Evolutionary conservation across 2,888 invertebrate species (phyloP), one percentile per base, ranked within the genome.

Genomic region (Stramonita haemastoma): DNA sequence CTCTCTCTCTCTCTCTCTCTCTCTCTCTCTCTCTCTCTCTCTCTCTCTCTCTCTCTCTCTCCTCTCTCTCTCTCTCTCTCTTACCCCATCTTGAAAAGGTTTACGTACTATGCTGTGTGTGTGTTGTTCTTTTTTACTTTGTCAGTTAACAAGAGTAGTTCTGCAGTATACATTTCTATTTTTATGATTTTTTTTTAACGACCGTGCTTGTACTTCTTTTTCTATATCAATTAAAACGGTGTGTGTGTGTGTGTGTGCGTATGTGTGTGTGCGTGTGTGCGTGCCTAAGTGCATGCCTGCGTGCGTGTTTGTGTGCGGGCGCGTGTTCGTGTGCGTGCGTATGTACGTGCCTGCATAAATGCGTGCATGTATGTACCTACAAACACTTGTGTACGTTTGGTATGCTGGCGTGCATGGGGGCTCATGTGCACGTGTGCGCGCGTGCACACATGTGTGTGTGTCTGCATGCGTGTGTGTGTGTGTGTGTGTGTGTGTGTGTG

Each of bases 401-500:
- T 19, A 19, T 60, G 19, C 19, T 11, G 11, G 60, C 19, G 60
- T 60, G 60, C 19, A 19, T 60, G 60, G 11, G 19, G 11, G 84
- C 13, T 15, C 11, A 8, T 87, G 46, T 66, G 66, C 26, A 8
- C 19, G 56, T 86, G 5, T 66, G 66, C 26, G 66, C 13, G 2
- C 26, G 66, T 66, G 66, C 6, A 66, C 13, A 13, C 13, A 6
- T 66, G 66, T 66, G 66, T 66, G n/a, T 87, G 46, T 60, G 86
- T 26, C 1, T 36, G 56, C 60, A 22, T 36, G 56, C 36, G 84
- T 22, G 85, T 29, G 85, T n/a, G 85, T 56, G 85, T 57, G 22
- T 56, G 85, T 57, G 85, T n/a, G 60, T 56, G 85, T n/a, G 73
- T 73, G 73, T 73, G 73, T 73, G 73, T 73, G 73, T 29, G n/a